These are phyloP conservation scores for Lasioglossum calceatum DNA, from an alignment of 2,888 invertebrate genomes.

Conservation along the genomic window DNA sequence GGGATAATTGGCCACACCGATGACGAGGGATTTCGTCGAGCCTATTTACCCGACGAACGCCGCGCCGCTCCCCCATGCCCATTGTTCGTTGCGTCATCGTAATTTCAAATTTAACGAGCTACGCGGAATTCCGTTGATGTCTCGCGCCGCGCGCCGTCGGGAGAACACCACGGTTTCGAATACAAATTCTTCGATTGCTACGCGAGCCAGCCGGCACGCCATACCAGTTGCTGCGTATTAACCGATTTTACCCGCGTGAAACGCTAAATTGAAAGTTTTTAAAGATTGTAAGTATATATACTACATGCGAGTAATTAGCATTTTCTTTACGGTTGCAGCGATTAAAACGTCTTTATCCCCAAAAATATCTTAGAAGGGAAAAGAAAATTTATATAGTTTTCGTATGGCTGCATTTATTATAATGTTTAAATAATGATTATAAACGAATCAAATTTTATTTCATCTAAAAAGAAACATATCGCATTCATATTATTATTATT, in stretches of 20 bases:
- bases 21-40: conserved; percentile 6
- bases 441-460: too few relatives aligned
- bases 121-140: not conserved
- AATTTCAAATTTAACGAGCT: conserved; percentile 11
- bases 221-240: not conserved
- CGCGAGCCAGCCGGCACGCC: not conserved
- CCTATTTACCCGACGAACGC: not conserved
- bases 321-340: too few relatives aligned
- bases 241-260: not conserved
- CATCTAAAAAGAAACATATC: too few relatives aligned
- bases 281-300: too few relatives aligned
- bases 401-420: too few relatives aligned
- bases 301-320: too few relatives aligned
- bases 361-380: too few relatives aligned
- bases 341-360: too few relatives aligned
- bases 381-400: too few relatives aligned
- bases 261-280: too few relatives aligned
- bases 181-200: not conserved
- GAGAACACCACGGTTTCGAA: not conserved
- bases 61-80: not conserved
- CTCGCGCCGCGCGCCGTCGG: not conserved
- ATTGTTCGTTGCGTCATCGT: conserved; percentile 6
- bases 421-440: too few relatives aligned
- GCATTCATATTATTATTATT: too few relatives aligned
- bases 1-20: conserved; percentile 12